Conservation (phyloP, 2,797 vertebrate genomes). For the Lepus oiostolus region DNA sequence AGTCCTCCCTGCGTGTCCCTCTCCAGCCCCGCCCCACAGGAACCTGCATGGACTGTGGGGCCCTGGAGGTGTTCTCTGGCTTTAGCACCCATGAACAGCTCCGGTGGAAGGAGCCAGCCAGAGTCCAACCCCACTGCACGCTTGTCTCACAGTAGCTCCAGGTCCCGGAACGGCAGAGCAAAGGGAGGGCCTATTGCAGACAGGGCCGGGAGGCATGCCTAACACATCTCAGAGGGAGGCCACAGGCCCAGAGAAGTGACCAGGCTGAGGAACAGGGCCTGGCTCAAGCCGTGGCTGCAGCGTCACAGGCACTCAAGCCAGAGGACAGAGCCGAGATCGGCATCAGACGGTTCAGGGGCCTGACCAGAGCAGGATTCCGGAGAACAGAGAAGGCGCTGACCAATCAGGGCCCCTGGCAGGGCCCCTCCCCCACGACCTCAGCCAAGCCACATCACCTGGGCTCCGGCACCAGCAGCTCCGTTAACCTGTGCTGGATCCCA, state of each 20-base stretch:
- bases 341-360: constrained; percentile 41
- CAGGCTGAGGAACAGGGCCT: not conserved
- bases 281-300: not conserved
- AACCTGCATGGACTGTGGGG: not conserved
- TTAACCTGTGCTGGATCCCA: constrained; percentile 36
- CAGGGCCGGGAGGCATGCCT: not conserved
- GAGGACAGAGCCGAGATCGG: constrained; percentile 53
- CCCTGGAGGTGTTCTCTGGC: not conserved
- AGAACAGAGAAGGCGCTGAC: constrained; percentile 46
- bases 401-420: constrained; percentile 9
- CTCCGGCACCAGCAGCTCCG: not conserved
- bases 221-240: not conserved
- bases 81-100: not conserved
- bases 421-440: not conserved
- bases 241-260: not conserved
- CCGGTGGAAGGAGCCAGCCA: not conserved
- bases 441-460: not conserved
- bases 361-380: constrained; percentile 5
- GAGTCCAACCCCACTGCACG: not conserved
- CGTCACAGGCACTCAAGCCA: not conserved
- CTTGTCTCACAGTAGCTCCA: not conserved
- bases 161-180: constrained; percentile 36
- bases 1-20: rapidly evolving
- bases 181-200: not conserved
- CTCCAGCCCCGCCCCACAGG: not conserved